Base-by-base conservation (phyloP, 30 jellyfish, hydroid and myxozoan species). In the Nemopilema nomurai region DNA sequence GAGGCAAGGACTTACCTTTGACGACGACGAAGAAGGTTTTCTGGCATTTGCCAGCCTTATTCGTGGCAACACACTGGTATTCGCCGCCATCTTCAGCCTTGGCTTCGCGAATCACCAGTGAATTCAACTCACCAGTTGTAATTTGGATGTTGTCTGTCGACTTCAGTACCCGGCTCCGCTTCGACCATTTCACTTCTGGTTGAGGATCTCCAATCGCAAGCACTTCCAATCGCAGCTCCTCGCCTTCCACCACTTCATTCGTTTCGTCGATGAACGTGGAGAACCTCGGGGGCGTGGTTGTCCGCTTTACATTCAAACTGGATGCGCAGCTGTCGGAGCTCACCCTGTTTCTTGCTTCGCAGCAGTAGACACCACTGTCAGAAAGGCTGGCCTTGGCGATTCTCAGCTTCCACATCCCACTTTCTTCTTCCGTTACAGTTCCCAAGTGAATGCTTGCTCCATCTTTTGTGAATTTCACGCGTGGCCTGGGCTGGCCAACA, bases 151-250 rank as follows among this genome's bases (percentile, higher is more conserved):
- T 84, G 52, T 95, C 93, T 30, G 81, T 72, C 25, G 87, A 67
- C 57, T 76, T 71, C 51, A 90, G 57, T 4, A 71, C 64, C 62
- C 62, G 74, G 71, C 90, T 85, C 28, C 90, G 87, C 62, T 87
- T 90, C 18, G 64, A 70, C 92, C 97, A 95, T 28, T 85, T 79
- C 49, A 95, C 96, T 18, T 79, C 87, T n/a, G 99, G 96, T 21
- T 81, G 74, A 0, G 99, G 99, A 51, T 69, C 88, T n/a, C 97
- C 97, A 28, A 80, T 62, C 30, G 96, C 95, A 0, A 85, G 81
- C 23, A 89, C 97, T 49, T 90, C 89, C 19, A 95, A 77, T 41
- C 86, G 69, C 51, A 95, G 80, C 80, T 95, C 97, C 19, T 78
- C 92, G 62, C 89, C 96, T 70, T 71, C 97, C 23, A 29, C 67